Evolutionary conservation across 2,113 vertebrate species (phyloP), one percentile per base, ranked within the genome.

Genomic region (Serranochromis macrocephalus): DNA sequence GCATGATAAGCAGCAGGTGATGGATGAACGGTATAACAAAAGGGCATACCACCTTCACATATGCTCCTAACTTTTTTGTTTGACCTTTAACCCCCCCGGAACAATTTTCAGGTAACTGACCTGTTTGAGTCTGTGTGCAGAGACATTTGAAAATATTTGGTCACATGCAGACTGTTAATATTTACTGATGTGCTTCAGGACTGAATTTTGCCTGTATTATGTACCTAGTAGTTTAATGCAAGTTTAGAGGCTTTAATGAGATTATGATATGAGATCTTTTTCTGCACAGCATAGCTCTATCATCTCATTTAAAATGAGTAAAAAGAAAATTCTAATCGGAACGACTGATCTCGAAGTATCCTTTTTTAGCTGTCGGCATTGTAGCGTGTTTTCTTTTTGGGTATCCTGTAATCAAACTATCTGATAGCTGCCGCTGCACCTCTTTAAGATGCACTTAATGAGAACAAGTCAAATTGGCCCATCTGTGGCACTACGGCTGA

Each of bases 381-480:
- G 55, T 49, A 7, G 47, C 8, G 11, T 85, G 31, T 88, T 89
- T 86, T 85, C 63, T 36, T 87, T 81, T 82, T 73, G 79, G 49
- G 87, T 92, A 79, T 94, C 88, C 89, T 94, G 85, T 95, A 95
- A 94, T 95, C 93, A 94, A 93, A 94, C 68, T 58, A 58, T 81
- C 91, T 91, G 93, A 94, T 93, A 91, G 89, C 85, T 87, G 87
- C 63, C 16, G 49, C 84, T 89, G 88, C 91, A 91, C 92, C 87
- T 92, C 89, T 94, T 94, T 94, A 94, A 93, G 85, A 91, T 93
- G 85, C 89, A 90, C 88, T 94, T 96, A 96, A 95, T 95, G 93
- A 95, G 90, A 92, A 92, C 90, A 92, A 93, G 92, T 94, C 89
- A 93, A 93, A 94, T 93, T 93, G 90, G 92, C 86, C 91, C 93